Evolutionary conservation across 2,888 invertebrate species (phyloP).

Genomic region (Thereva unica): DNA sequence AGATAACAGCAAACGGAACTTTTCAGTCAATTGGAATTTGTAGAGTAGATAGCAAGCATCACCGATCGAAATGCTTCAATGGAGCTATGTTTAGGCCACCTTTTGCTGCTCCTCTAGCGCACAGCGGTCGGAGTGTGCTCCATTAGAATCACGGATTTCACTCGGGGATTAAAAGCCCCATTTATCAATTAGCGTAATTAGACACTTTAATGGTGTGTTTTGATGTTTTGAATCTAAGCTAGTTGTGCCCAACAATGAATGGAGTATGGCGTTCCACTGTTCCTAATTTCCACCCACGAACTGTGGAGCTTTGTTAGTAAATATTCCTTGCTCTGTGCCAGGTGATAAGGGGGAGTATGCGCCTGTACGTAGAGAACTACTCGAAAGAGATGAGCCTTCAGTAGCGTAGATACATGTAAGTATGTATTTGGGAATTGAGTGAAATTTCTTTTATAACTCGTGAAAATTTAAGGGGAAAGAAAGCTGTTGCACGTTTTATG

Average conservation of each 20-base stretch:
- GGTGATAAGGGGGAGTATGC: conserved; percentile 21
- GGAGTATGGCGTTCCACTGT: background rate
- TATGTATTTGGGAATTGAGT: background rate
- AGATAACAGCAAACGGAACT: no score
- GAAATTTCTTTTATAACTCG: no score
- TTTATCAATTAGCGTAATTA: conserved; percentile 25
- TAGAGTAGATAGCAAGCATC: no score
- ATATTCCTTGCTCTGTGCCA: conserved; percentile 20
- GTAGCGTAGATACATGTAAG: conserved; percentile 14
- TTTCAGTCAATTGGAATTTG: no score
- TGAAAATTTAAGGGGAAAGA: no score
- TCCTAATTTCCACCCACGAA: conserved; percentile 23
- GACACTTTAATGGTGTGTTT: conserved; percentile 18
- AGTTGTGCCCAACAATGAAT: no score
- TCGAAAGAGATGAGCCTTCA: conserved; percentile 7
- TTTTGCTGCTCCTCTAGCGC: no score
- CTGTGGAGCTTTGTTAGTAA: conserved; percentile 26
- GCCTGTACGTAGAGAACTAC: background rate
- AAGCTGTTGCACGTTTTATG: no score
- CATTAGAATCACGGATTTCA: background rate
- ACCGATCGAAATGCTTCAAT: no score
- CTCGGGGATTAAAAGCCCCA: background rate
- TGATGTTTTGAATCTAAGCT: conserved; percentile 15
- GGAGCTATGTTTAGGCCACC: no score
- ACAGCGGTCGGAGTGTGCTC: no score